Evolutionary conservation across 53 echinoderm and acorn worm species (phyloP).

Genomic region (Stichopus horrens): DNA sequence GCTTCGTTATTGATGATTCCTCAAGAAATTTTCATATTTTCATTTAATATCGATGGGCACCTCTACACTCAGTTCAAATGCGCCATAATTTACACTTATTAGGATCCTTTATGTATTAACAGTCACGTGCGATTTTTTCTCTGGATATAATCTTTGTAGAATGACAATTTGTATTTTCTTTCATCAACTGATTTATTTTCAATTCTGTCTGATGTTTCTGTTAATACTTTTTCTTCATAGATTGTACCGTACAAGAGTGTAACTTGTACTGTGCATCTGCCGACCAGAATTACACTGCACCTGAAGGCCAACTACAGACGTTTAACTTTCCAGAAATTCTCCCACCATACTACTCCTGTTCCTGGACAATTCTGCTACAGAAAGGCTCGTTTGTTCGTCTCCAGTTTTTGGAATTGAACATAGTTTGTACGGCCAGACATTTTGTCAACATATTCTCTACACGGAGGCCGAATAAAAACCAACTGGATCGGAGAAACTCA

Average conservation of each 20-base stretch:
- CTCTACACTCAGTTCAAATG: no score
- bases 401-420: neutral
- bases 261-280: constrained; percentile 33
- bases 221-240: neutral
- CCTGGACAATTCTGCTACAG: constrained; percentile 10
- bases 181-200: no score
- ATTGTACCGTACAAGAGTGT: constrained; percentile 14
- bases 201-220: no score
- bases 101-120: no score
- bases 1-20: no score
- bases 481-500: neutral
- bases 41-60: no score
- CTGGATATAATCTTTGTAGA: no score
- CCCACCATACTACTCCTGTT: constrained; percentile 28
- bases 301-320: constrained; percentile 4
- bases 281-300: constrained; percentile 7
- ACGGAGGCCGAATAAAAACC: neutral
- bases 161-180: no score
- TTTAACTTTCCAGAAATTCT: constrained; percentile 43
- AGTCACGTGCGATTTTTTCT: no score
- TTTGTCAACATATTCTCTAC: neutral
- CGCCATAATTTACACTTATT: no score
- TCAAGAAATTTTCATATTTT: no score
- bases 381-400: constrained; percentile 7
- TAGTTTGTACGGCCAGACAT: neutral